Evolutionary conservation across 2,797 vertebrate genomes (phyloP).

Genomic region (Petrocephalus sullivani): DNA sequence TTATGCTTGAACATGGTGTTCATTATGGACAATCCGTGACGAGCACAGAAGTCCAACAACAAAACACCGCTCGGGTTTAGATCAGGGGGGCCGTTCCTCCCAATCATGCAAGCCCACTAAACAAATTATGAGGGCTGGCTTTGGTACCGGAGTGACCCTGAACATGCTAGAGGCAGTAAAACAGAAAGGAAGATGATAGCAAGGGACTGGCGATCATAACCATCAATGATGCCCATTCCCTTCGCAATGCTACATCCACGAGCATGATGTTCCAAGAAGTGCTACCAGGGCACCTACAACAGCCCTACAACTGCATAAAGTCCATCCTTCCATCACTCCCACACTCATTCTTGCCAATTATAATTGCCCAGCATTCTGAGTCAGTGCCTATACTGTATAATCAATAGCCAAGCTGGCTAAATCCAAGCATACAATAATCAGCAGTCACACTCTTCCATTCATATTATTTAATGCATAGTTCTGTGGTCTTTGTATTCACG

Average conservation of each 20-base stretch:
- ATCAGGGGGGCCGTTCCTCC: too few relatives aligned
- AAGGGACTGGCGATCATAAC: background rate
- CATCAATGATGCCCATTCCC: background rate
- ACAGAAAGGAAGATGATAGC: background rate
- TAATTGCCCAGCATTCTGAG: background rate
- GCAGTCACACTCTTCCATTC: background rate
- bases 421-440: background rate
- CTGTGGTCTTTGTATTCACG: background rate
- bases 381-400: background rate
- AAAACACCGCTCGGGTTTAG: too few relatives aligned
- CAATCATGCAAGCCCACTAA: background rate
- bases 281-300: too few relatives aligned
- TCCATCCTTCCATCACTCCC: background rate
- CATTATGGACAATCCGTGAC: too few relatives aligned
- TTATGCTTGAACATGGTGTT: too few relatives aligned
- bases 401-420: background rate
- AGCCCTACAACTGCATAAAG: background rate
- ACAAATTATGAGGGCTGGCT: background rate
- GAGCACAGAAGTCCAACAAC: too few relatives aligned
- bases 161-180: background rate
- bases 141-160: background rate
- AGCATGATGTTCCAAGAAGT: too few relatives aligned
- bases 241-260: too few relatives aligned
- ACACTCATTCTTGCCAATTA: background rate
- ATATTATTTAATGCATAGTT: background rate